A percentile compares a stretch with the other conserved stretches of the same genome.
Evolutionary conservation across 2,797 vertebrate species (phyloP).

Genomic region (Sebastiscus tertius): DNA sequence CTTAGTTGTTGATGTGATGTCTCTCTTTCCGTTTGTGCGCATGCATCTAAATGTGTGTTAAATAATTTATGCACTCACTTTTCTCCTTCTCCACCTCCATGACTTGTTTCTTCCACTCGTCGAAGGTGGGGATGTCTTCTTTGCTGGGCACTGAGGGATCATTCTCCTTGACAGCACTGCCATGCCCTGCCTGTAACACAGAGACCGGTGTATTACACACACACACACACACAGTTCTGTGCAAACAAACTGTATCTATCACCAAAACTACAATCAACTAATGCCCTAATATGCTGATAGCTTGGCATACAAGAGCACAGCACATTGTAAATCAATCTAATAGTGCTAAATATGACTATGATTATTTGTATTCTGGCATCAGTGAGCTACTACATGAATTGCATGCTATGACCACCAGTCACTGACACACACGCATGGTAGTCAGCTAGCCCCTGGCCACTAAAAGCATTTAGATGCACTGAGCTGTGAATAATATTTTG

Average conservation of each 20-base stretch:
- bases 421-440: background rate
- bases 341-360: background rate
- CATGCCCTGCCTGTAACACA: slow-evolving; percentile 78
- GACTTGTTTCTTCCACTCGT: slow-evolving; percentile 99
- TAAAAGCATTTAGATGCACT: slow-evolving; percentile 32
- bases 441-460: slow-evolving; percentile 4
- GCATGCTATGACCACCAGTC: background rate
- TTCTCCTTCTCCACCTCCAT: slow-evolving; percentile 99
- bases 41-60: background rate
- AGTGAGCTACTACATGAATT: background rate
- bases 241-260: background rate
- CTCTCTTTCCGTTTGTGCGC: background rate
- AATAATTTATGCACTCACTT: slow-evolving; percentile 81
- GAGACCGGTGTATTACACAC: background rate
- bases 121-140: slow-evolving; percentile 96
- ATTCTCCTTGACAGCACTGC: slow-evolving; percentile 79
- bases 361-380: background rate
- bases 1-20: background rate
- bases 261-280: background rate
- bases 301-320: background rate
- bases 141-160: slow-evolving; percentile 87
- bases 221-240: background rate
- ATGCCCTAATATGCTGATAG: background rate
- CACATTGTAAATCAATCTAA: background rate
- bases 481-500: slow-evolving; percentile 60